Base-by-base conservation (phyloP, 2,888 invertebrate genomes). In the Aleiodes alternator region DNA sequence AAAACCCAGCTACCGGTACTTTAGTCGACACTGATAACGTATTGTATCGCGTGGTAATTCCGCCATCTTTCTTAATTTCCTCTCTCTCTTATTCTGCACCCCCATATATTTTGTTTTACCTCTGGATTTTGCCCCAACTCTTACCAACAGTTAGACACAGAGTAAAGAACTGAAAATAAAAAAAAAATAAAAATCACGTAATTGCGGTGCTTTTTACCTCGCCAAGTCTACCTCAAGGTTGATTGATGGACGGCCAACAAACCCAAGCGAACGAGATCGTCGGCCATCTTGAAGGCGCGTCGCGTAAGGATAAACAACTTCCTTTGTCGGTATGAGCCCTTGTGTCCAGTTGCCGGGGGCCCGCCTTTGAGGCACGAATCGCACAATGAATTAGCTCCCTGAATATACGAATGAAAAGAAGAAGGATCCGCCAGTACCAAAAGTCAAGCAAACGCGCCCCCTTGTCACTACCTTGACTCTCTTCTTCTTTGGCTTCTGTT, bases 241-340 rank as follows among this genome's bases (percentile, higher is more conserved):
- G 82, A 82, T 82, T 82, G 82, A 82, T 82, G 79, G 81, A 82
- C 76, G 81, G 76, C 78, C 76, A 66, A 6, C 51, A 69, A 34
- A 34, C 34, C 48, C 55, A 38, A 14, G 51, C 31, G 51, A 74
- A 74, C 57, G 74, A 56, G 74, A 69, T 68, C 51, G 68, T 68
- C 68, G 73, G 77, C 81, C 81, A 81, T 81, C 79, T 80, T 80
- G 79, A 75, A 68, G 76, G 79, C 66, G 76, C 81, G 73, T 82
- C 81, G 78, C 77, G 81, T 82, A 82, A 82, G 82, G 81, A 82
- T 82, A 82, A 82, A 82, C 82, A 82, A 82, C 81, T 82, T 81
- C 81, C 81, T 82, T 82, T 82, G 82, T 82, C 82, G 81, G 82
- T 71, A 55, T 34, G 51, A 68, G 64, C 73, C 71, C 73, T 69